phyloP scores from a whole-genome alignment of 1,140 invertebrate species.

The Formica exsecta region DNA sequence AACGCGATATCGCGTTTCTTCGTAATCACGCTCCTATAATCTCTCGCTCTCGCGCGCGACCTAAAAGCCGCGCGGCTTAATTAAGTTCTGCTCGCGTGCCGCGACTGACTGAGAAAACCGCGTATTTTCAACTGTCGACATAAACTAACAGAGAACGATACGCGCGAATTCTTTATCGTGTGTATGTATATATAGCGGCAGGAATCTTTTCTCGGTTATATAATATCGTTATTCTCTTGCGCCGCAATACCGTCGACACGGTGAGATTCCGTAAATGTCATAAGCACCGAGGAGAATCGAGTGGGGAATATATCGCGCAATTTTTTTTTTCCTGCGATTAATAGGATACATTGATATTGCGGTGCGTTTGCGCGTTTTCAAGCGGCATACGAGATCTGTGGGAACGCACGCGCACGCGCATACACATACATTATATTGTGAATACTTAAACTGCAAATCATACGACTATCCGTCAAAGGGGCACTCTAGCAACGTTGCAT shows the following conservation, averaged over 20 bases:
- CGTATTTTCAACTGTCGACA: conserved; percentile 49
- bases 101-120: conserved; percentile 46
- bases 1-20: conserved; percentile 64
- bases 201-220: conserved; percentile 38
- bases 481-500: background rate
- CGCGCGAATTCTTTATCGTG: conserved; percentile 54
- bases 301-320: conserved; percentile 1
- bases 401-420: background rate
- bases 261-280: conserved; percentile 49
- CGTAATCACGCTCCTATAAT: conserved; percentile 56
- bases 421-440: background rate
- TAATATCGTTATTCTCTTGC: conserved; percentile 33
- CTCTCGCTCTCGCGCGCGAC: conserved; percentile 56
- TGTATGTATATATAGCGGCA: background rate
- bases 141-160: conserved; percentile 57
- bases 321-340: conserved; percentile 22
- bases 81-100: conserved; percentile 63
- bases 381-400: background rate
- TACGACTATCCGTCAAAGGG: background rate
- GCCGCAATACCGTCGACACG: conserved; percentile 25
- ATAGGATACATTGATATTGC: conserved; percentile 30
- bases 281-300: conserved; percentile 31
- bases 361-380: conserved; percentile 23
- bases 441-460: background rate
- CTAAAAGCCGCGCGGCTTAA: conserved; percentile 61